Conservation (phyloP, 2,113 vertebrate genomes). For the Leiothrix lutea region DNA sequence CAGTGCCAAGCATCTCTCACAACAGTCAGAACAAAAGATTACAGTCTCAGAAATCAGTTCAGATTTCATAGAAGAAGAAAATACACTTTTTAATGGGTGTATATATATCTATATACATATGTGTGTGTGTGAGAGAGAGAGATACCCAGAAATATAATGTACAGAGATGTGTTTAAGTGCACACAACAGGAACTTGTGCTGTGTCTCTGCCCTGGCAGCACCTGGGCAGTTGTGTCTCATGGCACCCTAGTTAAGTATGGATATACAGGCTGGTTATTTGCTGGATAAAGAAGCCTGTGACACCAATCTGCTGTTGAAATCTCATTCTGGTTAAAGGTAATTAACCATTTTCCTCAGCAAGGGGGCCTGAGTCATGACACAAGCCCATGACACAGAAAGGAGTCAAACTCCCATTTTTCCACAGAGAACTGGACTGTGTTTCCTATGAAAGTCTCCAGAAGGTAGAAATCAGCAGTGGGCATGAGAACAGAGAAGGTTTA, state of each 20-base stretch:
- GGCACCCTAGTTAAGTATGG: neutral
- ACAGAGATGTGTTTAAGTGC: neutral
- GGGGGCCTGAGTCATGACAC: neutral
- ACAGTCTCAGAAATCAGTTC: neutral
- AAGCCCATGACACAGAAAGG: neutral
- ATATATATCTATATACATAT: neutral
- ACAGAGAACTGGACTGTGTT: neutral
- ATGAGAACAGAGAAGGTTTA: neutral
- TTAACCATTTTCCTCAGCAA: neutral
- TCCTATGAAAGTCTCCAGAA: neutral
- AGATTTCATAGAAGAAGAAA: neutral
- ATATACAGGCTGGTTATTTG: neutral
- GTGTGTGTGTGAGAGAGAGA: neutral
- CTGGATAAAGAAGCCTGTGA: neutral
- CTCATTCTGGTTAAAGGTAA: neutral
- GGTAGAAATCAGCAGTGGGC: neutral
- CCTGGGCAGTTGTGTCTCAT: neutral
- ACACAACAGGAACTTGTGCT: neutral
- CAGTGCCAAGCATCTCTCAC: neutral
- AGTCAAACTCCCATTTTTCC: neutral
- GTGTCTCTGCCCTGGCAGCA: neutral
- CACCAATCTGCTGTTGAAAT: neutral
- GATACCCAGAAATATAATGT: neutral
- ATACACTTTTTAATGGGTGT: neutral
- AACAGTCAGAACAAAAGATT: neutral